A percentile compares a stretch with the other conserved stretches of the same genome.
These are phyloP conservation scores for Zootoca vivipara DNA, from an alignment of 2,113 vertebrate genomes.

Conservation along the genomic window DNA sequence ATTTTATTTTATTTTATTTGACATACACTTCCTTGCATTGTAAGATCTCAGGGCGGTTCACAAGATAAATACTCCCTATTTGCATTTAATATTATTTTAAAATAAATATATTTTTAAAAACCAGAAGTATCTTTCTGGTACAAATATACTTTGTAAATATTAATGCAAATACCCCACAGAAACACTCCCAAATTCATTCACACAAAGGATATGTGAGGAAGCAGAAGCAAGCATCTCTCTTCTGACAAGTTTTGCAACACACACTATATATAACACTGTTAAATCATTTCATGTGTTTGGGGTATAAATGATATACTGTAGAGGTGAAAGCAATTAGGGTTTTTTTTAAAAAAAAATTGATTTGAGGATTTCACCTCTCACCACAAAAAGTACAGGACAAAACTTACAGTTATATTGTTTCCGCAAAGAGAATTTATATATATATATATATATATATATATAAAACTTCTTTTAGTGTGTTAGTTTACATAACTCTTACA, in stretches of 20 bases:
- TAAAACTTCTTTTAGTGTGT: not conserved
- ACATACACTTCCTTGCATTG: too few species aligned
- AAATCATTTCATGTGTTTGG: not conserved
- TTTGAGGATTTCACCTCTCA: not conserved
- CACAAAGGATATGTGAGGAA: not conserved
- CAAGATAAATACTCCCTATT: too few species aligned
- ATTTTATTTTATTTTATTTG: too few species aligned
- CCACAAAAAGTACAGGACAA: not conserved
- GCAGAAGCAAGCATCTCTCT: not conserved
- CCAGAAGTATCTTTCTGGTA: not conserved
- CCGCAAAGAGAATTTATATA: not conserved
- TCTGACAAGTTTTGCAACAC: not conserved
- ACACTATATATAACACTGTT: not conserved
- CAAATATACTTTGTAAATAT: not conserved
- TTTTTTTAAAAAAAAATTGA: not conserved
- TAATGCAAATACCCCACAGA: not conserved
- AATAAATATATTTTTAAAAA: too few species aligned
- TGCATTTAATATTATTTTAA: too few species aligned
- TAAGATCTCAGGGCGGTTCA: too few species aligned
- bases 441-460: too few species aligned
- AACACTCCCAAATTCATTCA: not conserved
- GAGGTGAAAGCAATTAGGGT: not conserved
- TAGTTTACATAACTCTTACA: fast-evolving
- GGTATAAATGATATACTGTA: not conserved
- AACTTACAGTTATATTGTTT: not conserved